Percentiles rank a stretch among this genome's conserved stretches.
Conservation (phyloP, 2,888 invertebrate genomes). For the Catocala sponsa region DNA sequence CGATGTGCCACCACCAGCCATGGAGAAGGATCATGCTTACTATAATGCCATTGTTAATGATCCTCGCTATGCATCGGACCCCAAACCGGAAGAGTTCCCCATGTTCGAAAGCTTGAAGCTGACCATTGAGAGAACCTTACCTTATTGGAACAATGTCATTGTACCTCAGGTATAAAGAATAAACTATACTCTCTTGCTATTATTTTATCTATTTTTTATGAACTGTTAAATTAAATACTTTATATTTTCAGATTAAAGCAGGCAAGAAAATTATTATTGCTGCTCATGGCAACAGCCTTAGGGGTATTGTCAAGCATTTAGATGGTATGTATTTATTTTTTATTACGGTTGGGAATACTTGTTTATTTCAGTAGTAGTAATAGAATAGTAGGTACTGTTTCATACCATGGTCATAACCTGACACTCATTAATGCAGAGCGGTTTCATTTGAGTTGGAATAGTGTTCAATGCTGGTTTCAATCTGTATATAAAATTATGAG, state of each 20-base stretch:
- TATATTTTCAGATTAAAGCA: slow-evolving; percentile 90
- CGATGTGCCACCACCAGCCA: slow-evolving; percentile 94
- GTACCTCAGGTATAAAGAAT: slow-evolving; percentile 87
- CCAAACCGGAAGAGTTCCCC: slow-evolving; percentile 93
- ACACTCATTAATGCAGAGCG: too few species aligned
- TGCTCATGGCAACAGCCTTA: slow-evolving; percentile 95
- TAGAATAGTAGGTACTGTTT: too few species aligned
- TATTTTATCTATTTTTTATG: background rate
- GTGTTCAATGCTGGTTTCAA: too few species aligned
- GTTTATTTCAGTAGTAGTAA: too few species aligned
- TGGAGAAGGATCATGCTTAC: slow-evolving; percentile 92
- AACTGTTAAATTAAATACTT: background rate
- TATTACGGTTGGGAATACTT: background rate
- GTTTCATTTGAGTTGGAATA: too few species aligned
- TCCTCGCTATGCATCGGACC: slow-evolving; percentile 91
- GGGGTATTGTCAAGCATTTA: slow-evolving; percentile 95
- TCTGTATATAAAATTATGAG: too few species aligned
- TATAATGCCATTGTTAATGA: slow-evolving; percentile 93
- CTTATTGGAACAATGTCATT: slow-evolving; percentile 95
- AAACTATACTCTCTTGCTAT: background rate
- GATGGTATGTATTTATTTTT: slow-evolving; percentile 88
- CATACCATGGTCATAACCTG: too few species aligned
- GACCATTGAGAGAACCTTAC: slow-evolving; percentile 93
- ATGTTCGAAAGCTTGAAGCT: slow-evolving; percentile 94
- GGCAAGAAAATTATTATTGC: slow-evolving; percentile 94